These are phyloP conservation scores for Emys orbicularis DNA, from an alignment of 2,797 vertebrate species.

Conservation along the genomic window DNA sequence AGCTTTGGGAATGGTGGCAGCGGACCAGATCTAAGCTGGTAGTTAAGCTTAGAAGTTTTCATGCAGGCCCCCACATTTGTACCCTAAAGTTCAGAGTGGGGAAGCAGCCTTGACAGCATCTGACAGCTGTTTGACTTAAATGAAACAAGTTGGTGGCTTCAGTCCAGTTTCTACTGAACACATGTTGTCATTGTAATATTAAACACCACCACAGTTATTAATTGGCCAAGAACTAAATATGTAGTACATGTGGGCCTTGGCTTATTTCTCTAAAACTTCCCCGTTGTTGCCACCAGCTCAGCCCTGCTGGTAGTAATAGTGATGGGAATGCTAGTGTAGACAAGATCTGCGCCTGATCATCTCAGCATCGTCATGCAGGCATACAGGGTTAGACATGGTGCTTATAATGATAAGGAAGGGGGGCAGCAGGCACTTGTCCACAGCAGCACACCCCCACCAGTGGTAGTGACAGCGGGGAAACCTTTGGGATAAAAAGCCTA, in stretches of 20 bases:
- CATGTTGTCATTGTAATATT: neutral
- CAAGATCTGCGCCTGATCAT: rapidly evolving
- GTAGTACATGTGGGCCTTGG: rapidly evolving
- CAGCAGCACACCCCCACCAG: neutral
- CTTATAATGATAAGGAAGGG: neutral
- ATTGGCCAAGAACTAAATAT: neutral
- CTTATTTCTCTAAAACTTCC: neutral
- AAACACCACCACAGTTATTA: neutral
- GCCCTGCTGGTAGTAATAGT: neutral
- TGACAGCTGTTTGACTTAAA: neutral
- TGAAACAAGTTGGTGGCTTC: neutral
- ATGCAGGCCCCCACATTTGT: too few species aligned
- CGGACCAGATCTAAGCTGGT: too few species aligned
- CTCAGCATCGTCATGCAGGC: neutral
- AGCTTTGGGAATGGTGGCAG: too few species aligned
- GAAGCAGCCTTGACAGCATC: too few species aligned
- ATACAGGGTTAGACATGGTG: neutral
- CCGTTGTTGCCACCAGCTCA: rapidly evolving
- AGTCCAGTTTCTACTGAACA: neutral
- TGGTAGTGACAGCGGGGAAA: neutral
- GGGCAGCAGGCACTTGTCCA: neutral
- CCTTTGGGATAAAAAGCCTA: neutral
- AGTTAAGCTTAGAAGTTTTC: too few species aligned
- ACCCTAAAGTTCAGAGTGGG: too few species aligned
- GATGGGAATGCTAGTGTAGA: neutral